phyloP scores from a whole-genome alignment of 2,888 invertebrate genomes.

The Agrotis segetum region DNA sequence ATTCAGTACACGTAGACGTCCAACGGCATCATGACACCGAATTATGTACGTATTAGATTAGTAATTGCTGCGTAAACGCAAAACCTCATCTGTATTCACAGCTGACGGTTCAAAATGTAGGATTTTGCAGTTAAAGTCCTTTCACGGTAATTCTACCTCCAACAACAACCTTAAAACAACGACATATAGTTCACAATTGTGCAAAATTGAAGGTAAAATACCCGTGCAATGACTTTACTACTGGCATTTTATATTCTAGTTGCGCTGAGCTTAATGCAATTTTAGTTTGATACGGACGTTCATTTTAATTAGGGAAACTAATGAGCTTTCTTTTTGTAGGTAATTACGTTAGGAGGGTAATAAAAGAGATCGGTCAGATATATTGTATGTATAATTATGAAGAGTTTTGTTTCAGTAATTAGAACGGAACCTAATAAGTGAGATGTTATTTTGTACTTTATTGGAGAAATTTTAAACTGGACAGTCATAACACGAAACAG shows the following conservation, averaged over 20 bases:
- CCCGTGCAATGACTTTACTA: background rate
- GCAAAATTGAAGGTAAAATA: background rate
- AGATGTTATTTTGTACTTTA: background rate
- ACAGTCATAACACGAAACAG: too few relatives aligned
- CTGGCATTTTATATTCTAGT: slow-evolving; percentile 59
- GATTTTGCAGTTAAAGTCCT: slow-evolving; percentile 42
- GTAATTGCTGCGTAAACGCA: slow-evolving; percentile 77
- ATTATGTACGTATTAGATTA: slow-evolving; percentile 77
- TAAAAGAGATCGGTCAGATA: background rate
- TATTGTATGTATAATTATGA: background rate
- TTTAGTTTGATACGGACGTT: slow-evolving; percentile 50
- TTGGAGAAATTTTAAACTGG: too few relatives aligned
- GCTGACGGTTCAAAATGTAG: slow-evolving; percentile 63
- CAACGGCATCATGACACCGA: slow-evolving; percentile 65
- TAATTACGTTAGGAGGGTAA: background rate
- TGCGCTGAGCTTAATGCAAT: slow-evolving; percentile 52
- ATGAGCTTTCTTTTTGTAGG: slow-evolving; percentile 8
- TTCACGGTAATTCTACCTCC: background rate
- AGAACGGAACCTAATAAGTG: too few relatives aligned
- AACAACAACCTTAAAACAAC: background rate
- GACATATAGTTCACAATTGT: background rate
- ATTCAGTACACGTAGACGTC: slow-evolving; percentile 58
- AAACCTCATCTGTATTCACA: slow-evolving; percentile 76
- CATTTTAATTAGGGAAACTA: slow-evolving; percentile 52
- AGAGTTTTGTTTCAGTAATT: too few relatives aligned